Evolutionary conservation across 1,140 invertebrate species (phyloP).

Genomic region (Psix sp.): DNA sequence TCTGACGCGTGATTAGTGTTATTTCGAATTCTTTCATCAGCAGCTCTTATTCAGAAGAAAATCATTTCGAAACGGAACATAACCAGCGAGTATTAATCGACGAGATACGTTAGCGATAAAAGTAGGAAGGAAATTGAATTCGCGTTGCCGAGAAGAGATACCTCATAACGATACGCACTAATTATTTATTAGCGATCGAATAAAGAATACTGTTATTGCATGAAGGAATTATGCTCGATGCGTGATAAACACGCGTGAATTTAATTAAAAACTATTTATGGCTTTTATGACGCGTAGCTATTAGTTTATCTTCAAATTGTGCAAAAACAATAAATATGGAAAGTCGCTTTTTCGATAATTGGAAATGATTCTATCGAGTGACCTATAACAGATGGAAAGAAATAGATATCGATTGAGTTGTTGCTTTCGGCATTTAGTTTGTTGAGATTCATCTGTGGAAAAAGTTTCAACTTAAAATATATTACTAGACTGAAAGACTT

Average conservation of each 20-base stretch:
- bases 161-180: slow-evolving; percentile 54
- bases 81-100: slow-evolving; percentile 23
- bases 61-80: slow-evolving; percentile 11
- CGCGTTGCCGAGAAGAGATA: slow-evolving; percentile 43
- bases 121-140: slow-evolving; percentile 51
- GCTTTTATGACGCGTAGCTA: too few species aligned
- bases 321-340: too few species aligned
- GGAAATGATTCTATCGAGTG: too few species aligned
- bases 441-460: too few species aligned
- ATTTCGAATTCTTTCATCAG: neutral
- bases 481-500: slow-evolving; percentile 36
- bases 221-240: slow-evolving; percentile 29
- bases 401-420: too few species aligned
- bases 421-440: too few species aligned
- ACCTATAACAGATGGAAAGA: too few species aligned
- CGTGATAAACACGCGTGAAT: slow-evolving; percentile 4
- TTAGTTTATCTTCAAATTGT: too few species aligned
- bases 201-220: slow-evolving; percentile 46
- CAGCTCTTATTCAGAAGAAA: neutral
- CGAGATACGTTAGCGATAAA: slow-evolving; percentile 36
- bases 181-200: slow-evolving; percentile 45
- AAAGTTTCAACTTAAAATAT: slow-evolving; percentile 36
- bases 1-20: too few species aligned
- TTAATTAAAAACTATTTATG: slow-evolving; percentile 30
- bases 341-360: too few species aligned